phyloP scores from a whole-genome alignment of 2,797 vertebrate species.

The Danio choprae region DNA sequence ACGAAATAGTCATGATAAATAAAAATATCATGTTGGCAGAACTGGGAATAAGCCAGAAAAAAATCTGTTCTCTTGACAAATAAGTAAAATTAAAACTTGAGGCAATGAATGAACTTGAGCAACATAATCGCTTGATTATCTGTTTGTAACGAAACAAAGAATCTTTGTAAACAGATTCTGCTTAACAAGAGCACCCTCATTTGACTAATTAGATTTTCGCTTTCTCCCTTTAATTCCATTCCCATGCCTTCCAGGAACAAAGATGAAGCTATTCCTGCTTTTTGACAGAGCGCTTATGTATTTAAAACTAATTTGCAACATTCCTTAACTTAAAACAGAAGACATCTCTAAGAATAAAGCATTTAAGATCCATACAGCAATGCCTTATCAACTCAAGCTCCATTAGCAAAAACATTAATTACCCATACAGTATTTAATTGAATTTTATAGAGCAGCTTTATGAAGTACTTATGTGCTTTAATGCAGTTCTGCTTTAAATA shows the following conservation, averaged over 20 bases:
- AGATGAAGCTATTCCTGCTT: constrained; percentile 13
- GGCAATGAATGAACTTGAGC: constrained; percentile 15
- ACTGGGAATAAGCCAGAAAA: constrained; percentile 1
- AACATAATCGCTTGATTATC: constrained; percentile 37
- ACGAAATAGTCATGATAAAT: too few species aligned
- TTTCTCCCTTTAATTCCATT: constrained; percentile 20
- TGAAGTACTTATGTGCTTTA: constrained; percentile 13
- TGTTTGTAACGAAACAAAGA: constrained; percentile 36
- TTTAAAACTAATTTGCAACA: constrained; percentile 54
- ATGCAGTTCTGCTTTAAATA: constrained; percentile 21
- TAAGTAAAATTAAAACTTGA: not conserved
- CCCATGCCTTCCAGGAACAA: constrained; percentile 23
- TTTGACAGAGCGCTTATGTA: constrained; percentile 13
- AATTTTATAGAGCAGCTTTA: constrained; percentile 24
- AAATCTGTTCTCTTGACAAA: constrained; percentile 10
- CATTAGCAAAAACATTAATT: constrained; percentile 26
- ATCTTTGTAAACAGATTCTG: not conserved
- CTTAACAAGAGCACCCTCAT: constrained; percentile 27
- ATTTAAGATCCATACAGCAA: constrained; percentile 6
- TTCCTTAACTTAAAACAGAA: constrained; percentile 6
- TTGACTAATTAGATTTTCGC: constrained; percentile 51
- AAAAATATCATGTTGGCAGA: too few species aligned
- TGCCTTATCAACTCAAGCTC: not conserved
- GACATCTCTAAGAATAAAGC: not conserved
- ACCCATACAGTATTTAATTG: constrained; percentile 18